Base-by-base conservation (phyloP, 1,140 invertebrate species). In the Schlechtendalia chinensis region DNA sequence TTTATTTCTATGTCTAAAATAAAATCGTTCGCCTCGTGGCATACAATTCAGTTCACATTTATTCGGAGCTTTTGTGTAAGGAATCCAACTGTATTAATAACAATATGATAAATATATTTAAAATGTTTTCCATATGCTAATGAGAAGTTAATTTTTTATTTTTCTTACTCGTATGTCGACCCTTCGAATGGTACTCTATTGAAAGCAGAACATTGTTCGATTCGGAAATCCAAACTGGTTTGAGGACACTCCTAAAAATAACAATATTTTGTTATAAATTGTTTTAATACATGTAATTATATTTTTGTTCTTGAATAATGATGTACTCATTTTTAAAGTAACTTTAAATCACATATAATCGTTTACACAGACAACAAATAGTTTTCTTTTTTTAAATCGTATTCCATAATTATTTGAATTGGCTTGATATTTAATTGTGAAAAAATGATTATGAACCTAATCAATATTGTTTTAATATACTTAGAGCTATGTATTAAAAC, bases 41-140 rank as follows among this genome's bases (percentile, higher is more conserved):
- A 95, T 96, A 86, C 97, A 99, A 86, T 97, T 96, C 82, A 98
- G 87, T 87, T 97, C 95, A 85, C 97, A 99, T 67, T 93, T 94
- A 86, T 96, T 96, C 39, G 91, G 90, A 5, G 90, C 92, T 85
- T 92, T 93, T 54, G 90, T 92, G 85, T 96, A 96, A 0, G 94
- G 94, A 75, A 95, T 89, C 94, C 94, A 96, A 81, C 93, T 94
- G 84, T 17, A 87, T 85, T 82, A 32, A 79, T 19, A 69, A 53
- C 22, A 19, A 27, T n/a, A n/a, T n/a, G n/a, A n/a, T n/a, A 11
- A 45, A 22, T 53, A 5, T 58, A 22, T 53, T 50, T 54, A 29
- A 32, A 16, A 45, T 17, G 5, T 24, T 61, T 1, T 32, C 8
- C 27, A 22, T 72, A 53, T 39, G 6, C 5, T 11, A 72, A 17